Percentiles rank a stretch among this genome's conserved stretches.
These are phyloP conservation scores for Brachyhypopomus occidentalis DNA, from an alignment of 2,113 vertebrate genomes.

Conservation along the genomic window DNA sequence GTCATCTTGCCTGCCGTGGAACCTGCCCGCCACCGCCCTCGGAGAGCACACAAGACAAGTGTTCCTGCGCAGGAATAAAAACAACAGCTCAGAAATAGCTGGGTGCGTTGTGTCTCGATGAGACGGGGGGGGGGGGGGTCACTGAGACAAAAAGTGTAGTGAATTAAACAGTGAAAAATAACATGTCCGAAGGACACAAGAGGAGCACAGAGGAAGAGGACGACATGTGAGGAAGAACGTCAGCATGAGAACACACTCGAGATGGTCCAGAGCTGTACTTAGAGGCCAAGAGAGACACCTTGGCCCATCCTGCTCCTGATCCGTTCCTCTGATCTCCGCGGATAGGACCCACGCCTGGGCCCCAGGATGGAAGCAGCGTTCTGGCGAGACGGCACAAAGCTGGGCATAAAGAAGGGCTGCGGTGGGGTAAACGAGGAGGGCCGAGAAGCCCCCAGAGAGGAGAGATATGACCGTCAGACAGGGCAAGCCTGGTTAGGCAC, in stretches of 20 bases:
- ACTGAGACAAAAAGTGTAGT: neutral
- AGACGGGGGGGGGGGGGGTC: neutral
- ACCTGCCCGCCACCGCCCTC: neutral
- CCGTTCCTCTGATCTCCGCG: constrained; percentile 35
- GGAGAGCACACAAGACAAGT: neutral
- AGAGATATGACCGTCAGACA: constrained; percentile 49
- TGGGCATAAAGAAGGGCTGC: constrained; percentile 36
- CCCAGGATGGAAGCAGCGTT: neutral
- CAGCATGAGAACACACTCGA: neutral
- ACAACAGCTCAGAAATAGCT: constrained; percentile 20
- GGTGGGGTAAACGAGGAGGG: constrained; percentile 23
- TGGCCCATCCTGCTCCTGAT: constrained; percentile 10
- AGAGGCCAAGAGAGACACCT: neutral
- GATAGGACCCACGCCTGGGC: constrained; percentile 4
- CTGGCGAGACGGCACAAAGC: constrained; percentile 26
- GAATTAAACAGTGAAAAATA: neutral
- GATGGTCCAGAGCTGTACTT: neutral
- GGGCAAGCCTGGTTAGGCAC: constrained; percentile 52
- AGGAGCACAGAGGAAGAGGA: neutral
- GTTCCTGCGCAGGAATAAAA: neutral
- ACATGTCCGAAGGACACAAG: neutral
- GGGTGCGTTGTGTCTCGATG: neutral
- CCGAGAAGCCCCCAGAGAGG: constrained; percentile 6
- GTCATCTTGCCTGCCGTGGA: constrained; percentile 34
- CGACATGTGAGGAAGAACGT: neutral